Conservation (phyloP, 2,113 vertebrate species). For the Corydoras maculifer region DNA sequence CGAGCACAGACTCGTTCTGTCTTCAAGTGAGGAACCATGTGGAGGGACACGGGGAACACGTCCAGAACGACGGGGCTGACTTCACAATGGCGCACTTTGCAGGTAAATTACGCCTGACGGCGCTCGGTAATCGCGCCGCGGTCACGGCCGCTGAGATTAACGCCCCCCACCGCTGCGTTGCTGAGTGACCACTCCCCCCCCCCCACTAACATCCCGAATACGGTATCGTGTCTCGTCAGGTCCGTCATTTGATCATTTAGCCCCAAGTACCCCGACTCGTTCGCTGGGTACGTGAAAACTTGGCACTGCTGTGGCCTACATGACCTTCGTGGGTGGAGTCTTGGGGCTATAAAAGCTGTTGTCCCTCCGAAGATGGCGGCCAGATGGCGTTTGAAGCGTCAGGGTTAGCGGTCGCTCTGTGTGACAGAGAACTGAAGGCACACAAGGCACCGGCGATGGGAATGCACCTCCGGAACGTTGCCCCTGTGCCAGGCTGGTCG, state of each 20-base stretch:
- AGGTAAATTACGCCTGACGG: constrained; percentile 43
- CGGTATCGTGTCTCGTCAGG: too few relatives aligned
- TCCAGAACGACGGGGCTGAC: too few relatives aligned
- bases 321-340: too few relatives aligned
- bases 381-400: constrained; percentile 8
- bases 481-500: not conserved
- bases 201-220: not conserved
- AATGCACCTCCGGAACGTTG: not conserved
- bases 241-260: too few relatives aligned
- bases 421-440: constrained; percentile 2
- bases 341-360: too few relatives aligned
- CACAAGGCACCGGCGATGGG: not conserved
- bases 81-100: constrained; percentile 31
- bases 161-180: constrained; percentile 1
- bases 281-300: too few relatives aligned
- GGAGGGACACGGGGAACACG: not conserved
- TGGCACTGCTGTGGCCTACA: too few relatives aligned
- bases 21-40: not conserved
- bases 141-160: constrained; percentile 23
- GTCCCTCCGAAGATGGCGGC: too few relatives aligned
- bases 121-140: constrained; percentile 44
- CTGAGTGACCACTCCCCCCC: constrained; percentile 23
- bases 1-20: not conserved
- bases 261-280: too few relatives aligned
- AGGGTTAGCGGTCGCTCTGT: constrained; percentile 2